Base-by-base conservation (phyloP, 2,797 vertebrate species). In the Rhadinocentrus ornatus region DNA sequence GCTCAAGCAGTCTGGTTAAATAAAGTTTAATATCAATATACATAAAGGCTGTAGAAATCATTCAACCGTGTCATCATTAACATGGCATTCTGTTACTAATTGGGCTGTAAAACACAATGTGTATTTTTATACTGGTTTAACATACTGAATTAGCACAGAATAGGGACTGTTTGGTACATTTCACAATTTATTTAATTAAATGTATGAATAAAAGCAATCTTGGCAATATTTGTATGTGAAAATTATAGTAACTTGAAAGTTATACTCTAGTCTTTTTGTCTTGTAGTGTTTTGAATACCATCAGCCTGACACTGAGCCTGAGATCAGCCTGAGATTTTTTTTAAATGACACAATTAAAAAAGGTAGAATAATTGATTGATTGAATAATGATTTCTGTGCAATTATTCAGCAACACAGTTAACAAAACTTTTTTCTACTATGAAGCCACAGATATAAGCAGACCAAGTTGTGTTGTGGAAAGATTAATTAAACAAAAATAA, bases 291-390 rank as follows among this genome's bases (percentile, higher is more conserved):
- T 44, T 66, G 54, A 78, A 32, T 61, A 53, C 59, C 84, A 73
- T 77, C 57, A 62, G 54, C 16, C 1, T 41, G 16, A 41, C 15
- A 16, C 39, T 3, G 15, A n/a, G n/a, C n/a, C n/a, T n/a, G n/a
- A n/a, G n/a, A n/a, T n/a, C n/a, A n/a, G n/a, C n/a, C n/a, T n/a
- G n/a, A n/a, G 12, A 15, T 66, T n/a, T 61, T 57, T 82, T 76
- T 71, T 12, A 83, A 88, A 88, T 80, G 13, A 3, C 4, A 39
- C 37, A 39, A 39, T 13, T 78, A 58, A 82, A 58, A n/a, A 56
- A 66, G 68, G 29, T 70, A 73, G 66, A 73, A 73, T 22, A 0
- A 71, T 16, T 55, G 13, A 34, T n/a, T n/a, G n/a, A n/a, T n/a
- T n/a, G n/a, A n/a, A n/a, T n/a, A n/a, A n/a, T 31, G 29, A 81